A percentile compares a stretch with the other conserved stretches of the same genome.
Evolutionary conservation across 2,888 invertebrate species (phyloP).

Genomic region (Aspidiotus destructor): DNA sequence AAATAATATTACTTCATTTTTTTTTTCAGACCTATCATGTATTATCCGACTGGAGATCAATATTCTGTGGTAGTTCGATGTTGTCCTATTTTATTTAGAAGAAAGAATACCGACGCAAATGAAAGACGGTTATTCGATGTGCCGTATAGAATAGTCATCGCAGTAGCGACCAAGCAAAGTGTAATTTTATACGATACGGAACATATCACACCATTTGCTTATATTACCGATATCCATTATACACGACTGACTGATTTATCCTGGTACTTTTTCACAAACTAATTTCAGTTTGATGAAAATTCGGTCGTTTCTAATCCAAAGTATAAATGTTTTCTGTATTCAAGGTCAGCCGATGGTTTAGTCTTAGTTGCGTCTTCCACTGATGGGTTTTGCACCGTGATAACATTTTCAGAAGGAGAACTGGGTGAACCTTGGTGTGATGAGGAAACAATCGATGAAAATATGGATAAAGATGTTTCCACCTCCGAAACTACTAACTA

Average conservation of each 20-base stretch:
- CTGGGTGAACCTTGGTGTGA: slow-evolving; percentile 48
- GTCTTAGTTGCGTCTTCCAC: slow-evolving; percentile 70
- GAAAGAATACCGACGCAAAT: slow-evolving; percentile 47
- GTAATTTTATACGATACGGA: slow-evolving; percentile 83
- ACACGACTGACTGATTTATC: slow-evolving; percentile 78
- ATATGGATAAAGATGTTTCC: background rate
- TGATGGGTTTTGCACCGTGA: slow-evolving; percentile 79
- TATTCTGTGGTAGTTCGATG: slow-evolving; percentile 75
- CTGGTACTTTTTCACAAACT: slow-evolving; percentile 49
- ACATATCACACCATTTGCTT: slow-evolving; percentile 65
- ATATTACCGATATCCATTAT: slow-evolving; percentile 76
- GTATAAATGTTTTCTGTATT: slow-evolving; percentile 12
- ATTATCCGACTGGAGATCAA: slow-evolving; percentile 68
- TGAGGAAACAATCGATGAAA: background rate
- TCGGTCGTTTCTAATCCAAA: background rate
- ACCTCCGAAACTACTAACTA: no score
- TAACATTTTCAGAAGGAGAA: slow-evolving; percentile 65
- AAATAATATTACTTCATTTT: background rate
- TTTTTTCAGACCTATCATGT: slow-evolving; percentile 58
- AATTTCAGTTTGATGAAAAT: no score
- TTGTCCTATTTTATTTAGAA: slow-evolving; percentile 62
- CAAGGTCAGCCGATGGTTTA: slow-evolving; percentile 63
- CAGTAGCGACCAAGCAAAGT: slow-evolving; percentile 78
- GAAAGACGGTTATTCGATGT: slow-evolving; percentile 48
- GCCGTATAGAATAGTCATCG: slow-evolving; percentile 76